Conservation (phyloP, 2,797 vertebrate species). For the Phylloscopus collybita region DNA sequence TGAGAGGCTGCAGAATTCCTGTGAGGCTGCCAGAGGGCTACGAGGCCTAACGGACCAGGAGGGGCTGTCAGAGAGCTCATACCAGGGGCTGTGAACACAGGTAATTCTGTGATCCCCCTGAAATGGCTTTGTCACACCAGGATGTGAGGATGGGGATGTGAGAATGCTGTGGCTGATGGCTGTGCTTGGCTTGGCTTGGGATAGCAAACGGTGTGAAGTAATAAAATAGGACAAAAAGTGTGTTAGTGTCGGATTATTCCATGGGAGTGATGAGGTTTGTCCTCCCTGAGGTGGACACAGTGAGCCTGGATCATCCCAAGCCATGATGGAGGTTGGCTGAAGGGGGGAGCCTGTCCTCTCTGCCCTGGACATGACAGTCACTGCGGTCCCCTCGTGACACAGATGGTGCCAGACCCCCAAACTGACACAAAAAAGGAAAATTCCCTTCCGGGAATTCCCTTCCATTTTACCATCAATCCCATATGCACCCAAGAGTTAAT, state of each 20-base stretch:
- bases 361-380: background rate
- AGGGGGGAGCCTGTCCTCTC: background rate
- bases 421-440: background rate
- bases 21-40: background rate
- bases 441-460: background rate
- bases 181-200: background rate
- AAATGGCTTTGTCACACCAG: background rate
- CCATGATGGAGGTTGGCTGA: background rate
- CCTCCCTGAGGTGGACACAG: background rate
- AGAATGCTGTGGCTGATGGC: background rate
- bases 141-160: accelerated
- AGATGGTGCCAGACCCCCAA: background rate
- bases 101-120: accelerated
- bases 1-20: background rate
- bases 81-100: accelerated
- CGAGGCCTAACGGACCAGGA: accelerated
- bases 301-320: background rate
- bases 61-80: accelerated
- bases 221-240: background rate
- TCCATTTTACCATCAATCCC: background rate
- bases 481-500: accelerated
- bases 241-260: accelerated
- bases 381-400: background rate
- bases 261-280: accelerated
- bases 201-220: background rate